Percentiles rank a stretch among this genome's conserved stretches.
These are phyloP conservation scores for Vespertilio murinus DNA, from an alignment of 2,797 vertebrate genomes.

Conservation along the genomic window DNA sequence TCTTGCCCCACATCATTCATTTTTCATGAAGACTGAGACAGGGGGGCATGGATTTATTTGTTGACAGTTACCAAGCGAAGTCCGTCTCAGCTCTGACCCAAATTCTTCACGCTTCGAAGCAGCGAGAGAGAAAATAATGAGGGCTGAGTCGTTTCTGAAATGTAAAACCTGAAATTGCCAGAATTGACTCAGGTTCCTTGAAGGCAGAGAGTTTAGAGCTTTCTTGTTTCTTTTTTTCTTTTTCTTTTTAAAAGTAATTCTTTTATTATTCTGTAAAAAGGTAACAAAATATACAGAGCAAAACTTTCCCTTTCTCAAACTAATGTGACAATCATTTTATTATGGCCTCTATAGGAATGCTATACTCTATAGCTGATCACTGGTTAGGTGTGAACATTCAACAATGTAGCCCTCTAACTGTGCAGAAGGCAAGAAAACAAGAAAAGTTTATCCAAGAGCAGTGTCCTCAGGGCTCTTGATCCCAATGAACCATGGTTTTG, in stretches of 20 bases:
- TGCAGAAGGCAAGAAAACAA: not conserved
- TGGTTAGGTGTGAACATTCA: conserved; percentile 78
- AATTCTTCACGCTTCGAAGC: conserved; percentile 76
- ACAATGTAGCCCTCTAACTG: not conserved
- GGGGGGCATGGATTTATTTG: conserved; percentile 80
- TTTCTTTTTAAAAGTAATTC: conserved; percentile 77
- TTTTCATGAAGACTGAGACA: conserved; percentile 83
- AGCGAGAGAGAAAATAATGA: conserved; percentile 81
- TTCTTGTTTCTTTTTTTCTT: not conserved
- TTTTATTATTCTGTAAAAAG: conserved; percentile 86
- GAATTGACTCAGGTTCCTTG: conserved; percentile 65
- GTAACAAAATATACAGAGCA: conserved; percentile 96
- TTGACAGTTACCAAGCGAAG: conserved; percentile 79
- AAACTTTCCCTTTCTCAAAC: conserved; percentile 88
- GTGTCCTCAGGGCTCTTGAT: conserved; percentile 42
- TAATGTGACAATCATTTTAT: conserved; percentile 84
- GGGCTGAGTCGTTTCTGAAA: conserved; percentile 75
- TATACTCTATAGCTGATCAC: conserved; percentile 86
- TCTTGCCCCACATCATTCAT: conserved; percentile 77
- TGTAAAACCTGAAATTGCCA: conserved; percentile 72
- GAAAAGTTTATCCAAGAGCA: not conserved
- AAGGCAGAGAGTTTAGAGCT: conserved; percentile 66
- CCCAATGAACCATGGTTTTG: conserved; percentile 32
- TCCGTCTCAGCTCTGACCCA: conserved; percentile 79
- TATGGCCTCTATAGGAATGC: conserved; percentile 89